Evolutionary conservation across 2,888 invertebrate genomes (phyloP), one percentile per base, ranked within the genome.

Genomic region (Boloria euphrosyne): DNA sequence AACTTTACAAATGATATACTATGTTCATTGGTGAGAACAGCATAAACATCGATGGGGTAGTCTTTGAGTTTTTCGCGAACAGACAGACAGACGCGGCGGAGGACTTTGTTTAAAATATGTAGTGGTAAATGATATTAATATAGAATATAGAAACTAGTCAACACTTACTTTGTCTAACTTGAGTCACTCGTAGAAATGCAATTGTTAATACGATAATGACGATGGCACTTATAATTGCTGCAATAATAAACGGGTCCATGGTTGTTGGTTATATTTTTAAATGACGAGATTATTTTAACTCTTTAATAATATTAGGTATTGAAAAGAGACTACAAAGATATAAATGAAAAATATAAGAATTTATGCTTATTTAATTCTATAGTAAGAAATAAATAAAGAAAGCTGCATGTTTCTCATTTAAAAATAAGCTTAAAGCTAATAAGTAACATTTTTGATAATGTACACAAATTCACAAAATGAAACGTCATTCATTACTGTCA

Each of bases 181-280:
- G 79, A 31, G 85, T 81, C 50, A 85, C 82, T 68, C 83, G 77
- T 63, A 89, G 66, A 74, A 91, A 88, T 47, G 87, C 84, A 62
- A 88, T 66, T 46, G 85, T 83, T 27, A 91, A 75, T 52, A 86
- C 59, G 67, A 89, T 71, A 66, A 91, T 85, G 55, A 89, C 80
- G 72, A 91, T 73, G 64, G 85, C 89, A 73, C 89, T 90, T 69
- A 89, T 79, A 74, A 90, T 77, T 75, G 90, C 89, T 66, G 90
- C 89, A 71, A 90, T 84, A 67, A 91, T 86, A 73, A 89, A 89
- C 14, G 86, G 87, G 84, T 90, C 90, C 91, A 92, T 92, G 63
- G 43, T 78, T 43, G 52, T 31, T 14, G 55, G 55, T 57, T 57
- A 44, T 44, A 57, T 44, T 57, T 59, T 71, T 58, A 47, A 14